Evolutionary conservation across 2,113 vertebrate genomes (phyloP).

Genomic region (Paedocypris sp.): DNA sequence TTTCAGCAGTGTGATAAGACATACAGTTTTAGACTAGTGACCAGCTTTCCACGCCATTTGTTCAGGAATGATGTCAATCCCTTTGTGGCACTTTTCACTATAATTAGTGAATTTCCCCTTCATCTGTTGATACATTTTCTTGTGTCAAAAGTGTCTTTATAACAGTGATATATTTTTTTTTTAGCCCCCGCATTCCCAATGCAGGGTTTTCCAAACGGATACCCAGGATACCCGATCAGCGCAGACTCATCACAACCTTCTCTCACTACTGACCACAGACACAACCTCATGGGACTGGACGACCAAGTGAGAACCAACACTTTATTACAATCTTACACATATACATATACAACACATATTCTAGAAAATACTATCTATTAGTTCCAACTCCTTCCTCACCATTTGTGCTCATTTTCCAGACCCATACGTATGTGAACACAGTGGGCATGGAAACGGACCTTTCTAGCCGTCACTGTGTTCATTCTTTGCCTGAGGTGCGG

Average conservation of each 20-base stretch:
- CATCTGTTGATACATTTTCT: no score
- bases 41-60: no score
- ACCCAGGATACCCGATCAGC: constrained; percentile 75
- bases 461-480: constrained; percentile 78
- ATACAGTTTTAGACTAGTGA: no score
- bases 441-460: constrained; percentile 77
- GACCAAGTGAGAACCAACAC: constrained; percentile 72
- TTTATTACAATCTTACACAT: no score
- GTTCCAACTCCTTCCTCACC: background rate
- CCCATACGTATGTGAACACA: constrained; percentile 96
- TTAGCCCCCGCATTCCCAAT: constrained; percentile 78
- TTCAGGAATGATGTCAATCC: no score
- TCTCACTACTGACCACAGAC: constrained; percentile 79
- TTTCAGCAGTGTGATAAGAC: no score
- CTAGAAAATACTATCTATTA: background rate
- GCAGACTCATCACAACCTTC: constrained; percentile 77
- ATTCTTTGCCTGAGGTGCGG: constrained; percentile 80
- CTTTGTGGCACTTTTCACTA: no score
- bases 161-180: no score
- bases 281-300: constrained; percentile 79
- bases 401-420: constrained; percentile 62
- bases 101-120: no score
- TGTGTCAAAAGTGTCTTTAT: no score
- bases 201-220: constrained; percentile 86
- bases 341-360: background rate